Conservation (phyloP, 2,113 vertebrate species). For the Peromyscus polionotus region DNA sequence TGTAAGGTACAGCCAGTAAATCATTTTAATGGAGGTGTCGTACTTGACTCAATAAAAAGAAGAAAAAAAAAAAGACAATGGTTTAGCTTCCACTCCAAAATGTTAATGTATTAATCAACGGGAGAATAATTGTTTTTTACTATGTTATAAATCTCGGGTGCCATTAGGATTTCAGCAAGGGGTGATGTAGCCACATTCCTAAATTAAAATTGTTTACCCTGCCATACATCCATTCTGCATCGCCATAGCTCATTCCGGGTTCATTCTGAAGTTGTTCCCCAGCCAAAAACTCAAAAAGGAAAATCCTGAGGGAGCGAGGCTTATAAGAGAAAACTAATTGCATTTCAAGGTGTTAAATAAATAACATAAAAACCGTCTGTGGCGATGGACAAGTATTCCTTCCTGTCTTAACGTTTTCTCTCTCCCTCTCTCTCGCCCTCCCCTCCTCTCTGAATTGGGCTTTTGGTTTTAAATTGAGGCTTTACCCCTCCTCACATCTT, state of each 20-base stretch:
- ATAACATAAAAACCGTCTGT: conserved; percentile 67
- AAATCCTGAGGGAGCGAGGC: conserved; percentile 77
- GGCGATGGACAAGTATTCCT: conserved; percentile 66
- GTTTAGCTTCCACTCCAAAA: conserved; percentile 91
- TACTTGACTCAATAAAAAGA: conserved; percentile 86
- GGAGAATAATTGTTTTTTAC: conserved; percentile 91
- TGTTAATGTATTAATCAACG: conserved; percentile 93
- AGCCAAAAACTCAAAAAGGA: conserved; percentile 72
- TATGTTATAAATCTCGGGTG: conserved; percentile 88
- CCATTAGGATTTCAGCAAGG: conserved; percentile 87
- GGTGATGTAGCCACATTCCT: conserved; percentile 86
- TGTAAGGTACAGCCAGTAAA: conserved; percentile 92
- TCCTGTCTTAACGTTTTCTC: background rate
- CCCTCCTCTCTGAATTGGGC: conserved; percentile 35
- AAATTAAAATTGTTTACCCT: conserved; percentile 91
- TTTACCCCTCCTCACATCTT: background rate
- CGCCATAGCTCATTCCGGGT: conserved; percentile 86
- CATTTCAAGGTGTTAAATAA: conserved; percentile 81
- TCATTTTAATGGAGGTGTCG: conserved; percentile 95
- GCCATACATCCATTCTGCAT: conserved; percentile 85
- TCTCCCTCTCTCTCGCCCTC: background rate
- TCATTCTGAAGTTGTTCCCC: conserved; percentile 80
- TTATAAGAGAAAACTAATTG: conserved; percentile 85
- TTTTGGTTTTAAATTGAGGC: conserved; percentile 44
- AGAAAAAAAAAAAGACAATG: conserved; percentile 85